Evolutionary conservation across 2,113 vertebrate genomes (phyloP).

Genomic region (Hydrochoerus hydrochaeris): DNA sequence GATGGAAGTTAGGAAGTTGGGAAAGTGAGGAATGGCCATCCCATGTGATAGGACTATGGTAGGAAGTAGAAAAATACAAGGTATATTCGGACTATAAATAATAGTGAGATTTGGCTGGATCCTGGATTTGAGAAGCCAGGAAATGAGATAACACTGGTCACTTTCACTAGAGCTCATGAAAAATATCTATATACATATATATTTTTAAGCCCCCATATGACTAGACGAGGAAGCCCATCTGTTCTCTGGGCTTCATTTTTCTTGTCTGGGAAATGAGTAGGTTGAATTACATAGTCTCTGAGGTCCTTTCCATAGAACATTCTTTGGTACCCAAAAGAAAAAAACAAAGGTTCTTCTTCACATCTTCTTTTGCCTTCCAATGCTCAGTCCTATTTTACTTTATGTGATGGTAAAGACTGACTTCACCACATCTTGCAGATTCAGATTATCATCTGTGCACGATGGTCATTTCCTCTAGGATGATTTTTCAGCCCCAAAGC

Average conservation of each 20-base stretch:
- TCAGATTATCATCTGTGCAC: neutral
- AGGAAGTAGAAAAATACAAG: neutral
- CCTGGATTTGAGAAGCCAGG: conserved; percentile 55
- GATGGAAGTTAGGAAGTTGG: neutral
- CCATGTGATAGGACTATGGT: neutral
- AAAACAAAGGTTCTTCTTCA: conserved; percentile 41
- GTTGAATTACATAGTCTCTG: conserved; percentile 53
- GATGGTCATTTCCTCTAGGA: neutral
- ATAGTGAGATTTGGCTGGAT: conserved; percentile 45
- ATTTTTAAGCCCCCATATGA: conserved; percentile 79
- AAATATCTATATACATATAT: conserved; percentile 68
- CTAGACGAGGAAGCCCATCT: conserved; percentile 75
- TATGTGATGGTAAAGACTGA: neutral
- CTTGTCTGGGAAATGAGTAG: conserved; percentile 72
- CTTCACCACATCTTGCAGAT: neutral
- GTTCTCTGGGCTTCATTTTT: conserved; percentile 67
- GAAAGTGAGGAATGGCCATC: neutral
- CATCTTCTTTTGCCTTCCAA: neutral
- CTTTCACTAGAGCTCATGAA: conserved; percentile 59
- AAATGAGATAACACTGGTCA: conserved; percentile 74
- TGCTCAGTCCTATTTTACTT: neutral
- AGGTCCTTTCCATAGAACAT: conserved; percentile 51
- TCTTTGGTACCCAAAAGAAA: conserved; percentile 48
- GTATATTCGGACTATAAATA: conserved; percentile 35
- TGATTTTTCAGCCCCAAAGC: neutral